Evolutionary conservation across 2,113 vertebrate species (phyloP).

Genomic region (Oenanthe oenanthe): DNA sequence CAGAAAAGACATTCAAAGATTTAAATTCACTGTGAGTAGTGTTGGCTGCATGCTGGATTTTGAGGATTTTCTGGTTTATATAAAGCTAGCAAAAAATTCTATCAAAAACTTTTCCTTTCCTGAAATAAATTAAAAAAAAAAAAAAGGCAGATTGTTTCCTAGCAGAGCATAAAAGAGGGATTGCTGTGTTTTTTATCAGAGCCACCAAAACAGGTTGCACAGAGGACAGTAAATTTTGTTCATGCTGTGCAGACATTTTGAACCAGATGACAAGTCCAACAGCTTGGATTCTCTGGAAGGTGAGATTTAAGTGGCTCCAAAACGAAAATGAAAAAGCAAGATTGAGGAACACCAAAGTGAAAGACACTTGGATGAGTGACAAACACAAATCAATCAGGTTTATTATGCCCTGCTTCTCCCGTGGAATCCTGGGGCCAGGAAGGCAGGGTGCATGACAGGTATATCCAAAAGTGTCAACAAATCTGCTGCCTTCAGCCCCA

Average conservation of each 20-base stretch:
- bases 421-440: neutral
- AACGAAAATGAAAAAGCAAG: conserved; percentile 65
- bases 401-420: conserved; percentile 54
- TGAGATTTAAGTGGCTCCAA: conserved; percentile 62
- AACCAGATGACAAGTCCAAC: conserved; percentile 66
- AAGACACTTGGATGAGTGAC: conserved; percentile 62
- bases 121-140: neutral
- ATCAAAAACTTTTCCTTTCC: conserved; percentile 35
- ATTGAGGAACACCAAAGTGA: conserved; percentile 56
- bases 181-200: conserved; percentile 60
- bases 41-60: conserved; percentile 4
- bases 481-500: conserved; percentile 15
- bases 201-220: conserved; percentile 62
- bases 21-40: neutral
- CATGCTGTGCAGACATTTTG: conserved; percentile 70
- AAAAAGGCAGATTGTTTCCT: conserved; percentile 46
- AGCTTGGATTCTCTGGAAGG: conserved; percentile 51
- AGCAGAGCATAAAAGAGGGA: conserved; percentile 63
- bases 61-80: conserved; percentile 29
- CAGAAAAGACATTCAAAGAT: conserved; percentile 10
- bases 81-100: conserved; percentile 48
- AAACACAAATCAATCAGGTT: conserved; percentile 72
- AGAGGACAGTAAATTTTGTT: conserved; percentile 60
- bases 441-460: conserved; percentile 47
- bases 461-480: conserved; percentile 39